phyloP scores from a whole-genome alignment of 2,888 invertebrate species.

The Steinernema carpocapsae region DNA sequence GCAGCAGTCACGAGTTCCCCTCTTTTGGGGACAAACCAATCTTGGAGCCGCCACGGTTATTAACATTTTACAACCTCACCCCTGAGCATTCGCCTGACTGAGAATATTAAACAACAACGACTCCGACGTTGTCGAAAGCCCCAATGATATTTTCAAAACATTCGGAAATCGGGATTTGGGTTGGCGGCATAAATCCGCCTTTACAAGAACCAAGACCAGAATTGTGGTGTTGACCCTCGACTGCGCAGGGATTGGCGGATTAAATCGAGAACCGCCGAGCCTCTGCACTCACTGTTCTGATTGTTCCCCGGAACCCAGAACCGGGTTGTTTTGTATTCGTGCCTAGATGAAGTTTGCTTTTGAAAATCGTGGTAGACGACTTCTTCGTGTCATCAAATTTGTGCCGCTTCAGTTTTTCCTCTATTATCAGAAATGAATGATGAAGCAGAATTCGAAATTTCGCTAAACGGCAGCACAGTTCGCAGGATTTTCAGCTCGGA shows the following conservation, averaged over 20 bases:
- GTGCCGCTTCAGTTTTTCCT: not conserved
- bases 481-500: slow-evolving; percentile 23
- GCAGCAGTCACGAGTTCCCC: too few relatives aligned
- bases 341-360: not conserved
- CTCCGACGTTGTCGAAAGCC: too few relatives aligned
- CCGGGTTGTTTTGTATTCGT: slow-evolving; percentile 14
- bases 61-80: too few relatives aligned
- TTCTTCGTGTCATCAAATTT: not conserved
- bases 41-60: too few relatives aligned
- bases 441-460: slow-evolving; percentile 28
- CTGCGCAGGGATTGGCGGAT: not conserved
- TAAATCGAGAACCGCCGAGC: too few relatives aligned
- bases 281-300: not conserved
- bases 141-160: too few relatives aligned
- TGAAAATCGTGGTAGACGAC: not conserved
- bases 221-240: not conserved
- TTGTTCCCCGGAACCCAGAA: not conserved
- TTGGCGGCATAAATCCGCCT: too few relatives aligned
- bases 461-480: slow-evolving; percentile 20
- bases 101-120: too few relatives aligned
- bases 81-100: too few relatives aligned
- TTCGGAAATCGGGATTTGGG: too few relatives aligned
- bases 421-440: not conserved
- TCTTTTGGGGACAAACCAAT: too few relatives aligned
- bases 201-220: too few relatives aligned